These are phyloP conservation scores for Illadopsis cleaveri DNA, from an alignment of 2,113 vertebrate genomes.

Conservation along the genomic window DNA sequence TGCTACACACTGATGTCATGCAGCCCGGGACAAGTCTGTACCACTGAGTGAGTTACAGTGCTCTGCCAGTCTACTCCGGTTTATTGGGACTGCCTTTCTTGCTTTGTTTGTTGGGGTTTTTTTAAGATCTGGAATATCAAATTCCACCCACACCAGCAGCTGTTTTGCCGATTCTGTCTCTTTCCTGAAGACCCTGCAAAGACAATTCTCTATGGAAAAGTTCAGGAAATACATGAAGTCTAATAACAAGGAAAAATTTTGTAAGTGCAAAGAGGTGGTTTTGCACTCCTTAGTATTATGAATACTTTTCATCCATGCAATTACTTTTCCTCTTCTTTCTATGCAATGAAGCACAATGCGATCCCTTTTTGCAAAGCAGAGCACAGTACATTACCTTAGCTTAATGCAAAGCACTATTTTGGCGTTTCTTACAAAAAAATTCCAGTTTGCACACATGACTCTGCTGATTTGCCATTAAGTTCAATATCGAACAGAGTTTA, in stretches of 20 bases:
- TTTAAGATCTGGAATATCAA: background rate
- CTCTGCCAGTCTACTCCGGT: background rate
- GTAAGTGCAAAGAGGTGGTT: background rate
- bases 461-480: background rate
- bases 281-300: background rate
- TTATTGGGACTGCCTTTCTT: background rate
- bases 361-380: background rate
- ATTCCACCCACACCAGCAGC: background rate
- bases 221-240: background rate
- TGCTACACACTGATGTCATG: background rate
- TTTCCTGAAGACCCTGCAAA: background rate
- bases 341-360: background rate
- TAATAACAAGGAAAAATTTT: background rate
- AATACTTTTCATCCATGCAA: background rate
- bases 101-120: background rate
- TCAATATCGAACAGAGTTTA: background rate
- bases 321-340: background rate
- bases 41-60: background rate
- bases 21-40: background rate
- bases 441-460: background rate
- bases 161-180: background rate
- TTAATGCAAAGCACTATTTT: background rate
- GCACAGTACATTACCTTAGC: background rate
- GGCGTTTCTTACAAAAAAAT: background rate
- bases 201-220: background rate